Base-by-base conservation (phyloP, 2,113 vertebrate genomes). In the Vulpes ferrilata region DNA sequence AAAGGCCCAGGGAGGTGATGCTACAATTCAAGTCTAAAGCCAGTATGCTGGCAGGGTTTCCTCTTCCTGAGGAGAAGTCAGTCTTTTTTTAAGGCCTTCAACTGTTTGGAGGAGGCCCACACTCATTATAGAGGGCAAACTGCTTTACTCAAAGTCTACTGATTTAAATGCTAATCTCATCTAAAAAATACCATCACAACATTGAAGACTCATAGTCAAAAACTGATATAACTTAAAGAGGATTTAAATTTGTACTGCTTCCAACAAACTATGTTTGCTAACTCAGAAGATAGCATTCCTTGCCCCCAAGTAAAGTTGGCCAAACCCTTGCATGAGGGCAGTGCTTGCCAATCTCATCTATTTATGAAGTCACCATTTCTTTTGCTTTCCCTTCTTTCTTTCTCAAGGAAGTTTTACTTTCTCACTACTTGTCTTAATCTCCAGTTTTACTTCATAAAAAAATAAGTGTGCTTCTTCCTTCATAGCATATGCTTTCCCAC, bases 371-470 rank as follows among this genome's bases (percentile, higher is more conserved):
- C 35, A 95, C 19, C 16, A 35, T 86, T 81, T 90, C 71, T 76
- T 93, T 43, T 92, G 20, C 8, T 11, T 53, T 57, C 17, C 38
- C 13, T 30, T 78, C 1, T 65, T 95, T 74, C 76, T 76, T 93
- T 59, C 82, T 91, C n/a, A 76, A 81, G 1, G 12, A 22, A 93
- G 23, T 38, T 86, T 27, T 73, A 27, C 32, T 93, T 74, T 80
- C 73, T 94, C 27, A 32, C 92, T 25, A n/a, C 2, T 32, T 57
- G 22, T 0, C 20, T 86, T 80, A 67, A 80, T 94, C 79, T 80
- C 38, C 53, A 13, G 17, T 62, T 94, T 93, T 97, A 71, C 59
- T 43, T 83, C 38, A 80, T 73, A 43, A 94, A 92, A 92, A 92
- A 97, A 53, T 95, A 65, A 95, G 78, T 67, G 11, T 32, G n/a